Conservation (phyloP, 2,888 invertebrate species). For the Sicus ferrugineus region DNA sequence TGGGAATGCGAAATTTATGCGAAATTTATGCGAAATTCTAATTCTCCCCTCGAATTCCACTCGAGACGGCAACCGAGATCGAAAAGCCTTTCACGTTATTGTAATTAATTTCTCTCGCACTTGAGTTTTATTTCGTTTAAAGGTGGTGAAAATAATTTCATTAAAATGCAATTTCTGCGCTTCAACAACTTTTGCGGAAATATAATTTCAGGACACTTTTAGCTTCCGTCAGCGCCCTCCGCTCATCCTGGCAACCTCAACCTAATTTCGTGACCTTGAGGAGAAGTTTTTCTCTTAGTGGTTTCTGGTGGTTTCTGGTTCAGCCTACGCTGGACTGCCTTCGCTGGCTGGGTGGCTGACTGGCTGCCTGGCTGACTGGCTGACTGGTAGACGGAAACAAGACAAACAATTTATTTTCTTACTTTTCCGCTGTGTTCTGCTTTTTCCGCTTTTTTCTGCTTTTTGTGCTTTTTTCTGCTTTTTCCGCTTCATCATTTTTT, state of each 20-base stretch:
- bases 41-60: too few relatives aligned
- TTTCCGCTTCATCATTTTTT: not conserved
- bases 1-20: too few relatives aligned
- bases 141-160: too few relatives aligned
- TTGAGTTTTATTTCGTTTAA: too few relatives aligned
- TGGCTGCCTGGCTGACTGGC: too few relatives aligned
- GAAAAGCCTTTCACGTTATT: too few relatives aligned
- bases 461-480: not conserved
- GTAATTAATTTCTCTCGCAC: too few relatives aligned
- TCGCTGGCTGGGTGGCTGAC: not conserved
- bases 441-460: not conserved
- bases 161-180: too few relatives aligned
- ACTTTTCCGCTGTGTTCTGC: not conserved
- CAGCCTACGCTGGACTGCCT: slow-evolving; percentile 3
- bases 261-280: not conserved
- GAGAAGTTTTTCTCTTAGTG: not conserved
- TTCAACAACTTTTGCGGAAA: too few relatives aligned
- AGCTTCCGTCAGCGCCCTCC: not conserved
- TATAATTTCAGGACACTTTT: not conserved
- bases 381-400: not conserved
- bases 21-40: too few relatives aligned
- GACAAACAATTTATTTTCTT: not conserved
- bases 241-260: not conserved
- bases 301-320: too few relatives aligned
- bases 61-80: too few relatives aligned